These are phyloP conservation scores for Stictocephala bisonia DNA, from an alignment of 2,888 invertebrate genomes.

Conservation along the genomic window DNA sequence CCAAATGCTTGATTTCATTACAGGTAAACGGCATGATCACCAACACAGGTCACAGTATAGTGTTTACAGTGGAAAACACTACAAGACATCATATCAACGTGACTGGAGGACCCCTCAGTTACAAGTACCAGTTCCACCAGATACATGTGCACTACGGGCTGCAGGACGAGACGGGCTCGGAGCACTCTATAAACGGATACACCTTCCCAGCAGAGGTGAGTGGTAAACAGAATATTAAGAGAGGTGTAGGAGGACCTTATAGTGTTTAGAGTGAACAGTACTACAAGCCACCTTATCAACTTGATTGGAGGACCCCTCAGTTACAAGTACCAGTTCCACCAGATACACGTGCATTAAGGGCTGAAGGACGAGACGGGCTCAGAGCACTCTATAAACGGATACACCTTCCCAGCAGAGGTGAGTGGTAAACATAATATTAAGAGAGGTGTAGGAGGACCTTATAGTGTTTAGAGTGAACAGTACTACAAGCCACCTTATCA, in stretches of 20 bases:
- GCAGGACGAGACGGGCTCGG: conserved; percentile 92
- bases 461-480: conserved; percentile 92
- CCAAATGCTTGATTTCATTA: conserved; percentile 59
- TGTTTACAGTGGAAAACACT: conserved; percentile 89
- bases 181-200: conserved; percentile 96
- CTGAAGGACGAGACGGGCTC: conserved; percentile 92
- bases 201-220: conserved; percentile 98
- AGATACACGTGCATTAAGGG: conserved; percentile 95
- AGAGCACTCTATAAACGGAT: conserved; percentile 96
- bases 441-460: no score
- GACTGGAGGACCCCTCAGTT: conserved; percentile 95
- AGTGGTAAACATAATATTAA: no score
- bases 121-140: conserved; percentile 95
- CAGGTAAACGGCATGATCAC: conserved; percentile 91
- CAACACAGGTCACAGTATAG: conserved; percentile 95
- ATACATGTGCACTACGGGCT: conserved; percentile 95
- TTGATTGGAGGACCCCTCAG: conserved; percentile 96
- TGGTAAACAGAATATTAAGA: no score
- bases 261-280: conserved; percentile 89
- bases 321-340: conserved; percentile 94
- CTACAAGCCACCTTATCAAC: conserved; percentile 87
- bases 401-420: conserved; percentile 98
- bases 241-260: no score
- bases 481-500: conserved; percentile 85
- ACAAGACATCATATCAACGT: conserved; percentile 90